Percentiles rank a stretch among this genome's conserved stretches.
Evolutionary conservation across 1,140 invertebrate species (phyloP).

Genomic region (Caenorhabditis brenneri): DNA sequence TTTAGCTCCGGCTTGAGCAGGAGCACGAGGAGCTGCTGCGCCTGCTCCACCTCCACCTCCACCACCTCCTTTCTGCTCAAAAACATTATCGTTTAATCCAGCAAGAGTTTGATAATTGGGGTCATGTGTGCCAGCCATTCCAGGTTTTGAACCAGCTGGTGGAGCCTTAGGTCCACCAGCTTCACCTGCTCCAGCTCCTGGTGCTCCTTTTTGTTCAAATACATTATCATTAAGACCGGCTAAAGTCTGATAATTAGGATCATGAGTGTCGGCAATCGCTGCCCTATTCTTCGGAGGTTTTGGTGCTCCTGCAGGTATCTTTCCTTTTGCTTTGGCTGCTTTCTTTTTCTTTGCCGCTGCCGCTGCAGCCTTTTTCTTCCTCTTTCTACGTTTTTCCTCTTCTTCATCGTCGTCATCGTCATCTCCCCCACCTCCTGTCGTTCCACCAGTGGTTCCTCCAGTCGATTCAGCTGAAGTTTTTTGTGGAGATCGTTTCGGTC

Average conservation of each 20-base stretch:
- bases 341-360: not conserved
- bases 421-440: not conserved
- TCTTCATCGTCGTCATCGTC: not conserved
- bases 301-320: not conserved
- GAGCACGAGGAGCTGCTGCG: not conserved
- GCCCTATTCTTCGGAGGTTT: slow-evolving; percentile 30
- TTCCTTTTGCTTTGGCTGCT: not conserved
- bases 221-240: slow-evolving; percentile 29
- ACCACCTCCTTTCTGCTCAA: slow-evolving; percentile 2
- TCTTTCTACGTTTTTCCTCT: not conserved
- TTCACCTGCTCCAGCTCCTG: not conserved
- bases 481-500: not conserved
- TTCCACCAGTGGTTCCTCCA: not conserved
- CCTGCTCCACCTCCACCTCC: not conserved
- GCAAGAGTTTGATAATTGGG: slow-evolving; percentile 40
- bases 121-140: slow-evolving; percentile 34
- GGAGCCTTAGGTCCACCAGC: not conserved
- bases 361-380: not conserved
- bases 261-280: slow-evolving; percentile 27
- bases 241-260: slow-evolving; percentile 39
- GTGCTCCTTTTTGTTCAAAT: slow-evolving; percentile 4
- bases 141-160: not conserved
- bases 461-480: not conserved
- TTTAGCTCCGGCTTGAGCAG: not conserved
- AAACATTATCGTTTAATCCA: not conserved